A percentile compares a stretch with the other conserved stretches of the same genome.
Conservation (phyloP, 1,140 invertebrate genomes). For the Dendroctonus valens region DNA sequence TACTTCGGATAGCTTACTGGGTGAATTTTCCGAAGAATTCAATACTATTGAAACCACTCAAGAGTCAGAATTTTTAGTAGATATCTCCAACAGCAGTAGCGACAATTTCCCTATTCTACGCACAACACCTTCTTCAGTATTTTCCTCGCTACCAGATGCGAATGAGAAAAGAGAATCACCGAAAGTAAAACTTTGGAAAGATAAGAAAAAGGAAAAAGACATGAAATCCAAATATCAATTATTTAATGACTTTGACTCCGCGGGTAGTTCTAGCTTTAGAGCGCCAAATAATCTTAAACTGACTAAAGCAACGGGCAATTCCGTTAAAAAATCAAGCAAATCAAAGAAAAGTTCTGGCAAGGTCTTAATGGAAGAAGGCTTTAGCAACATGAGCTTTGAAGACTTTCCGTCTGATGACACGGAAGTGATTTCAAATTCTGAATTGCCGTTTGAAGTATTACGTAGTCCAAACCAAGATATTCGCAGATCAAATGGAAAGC, state of each 20-base stretch:
- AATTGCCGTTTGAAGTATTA: slow-evolving; percentile 66
- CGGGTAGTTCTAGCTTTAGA: slow-evolving; percentile 33
- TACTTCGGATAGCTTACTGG: no score
- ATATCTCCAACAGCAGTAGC: slow-evolving; percentile 19
- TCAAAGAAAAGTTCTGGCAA: slow-evolving; percentile 44
- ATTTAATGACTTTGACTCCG: slow-evolving; percentile 48
- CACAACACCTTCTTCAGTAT: neutral
- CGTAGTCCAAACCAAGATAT: slow-evolving; percentile 58
- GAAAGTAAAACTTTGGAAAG: slow-evolving; percentile 50
- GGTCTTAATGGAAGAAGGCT: slow-evolving; percentile 56
- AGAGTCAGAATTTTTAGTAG: slow-evolving; percentile 5
- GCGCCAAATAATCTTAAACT: slow-evolving; percentile 33
- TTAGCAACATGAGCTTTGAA: slow-evolving; percentile 79
- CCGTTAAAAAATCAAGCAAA: slow-evolving; percentile 38
- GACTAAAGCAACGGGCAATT: slow-evolving; percentile 34
- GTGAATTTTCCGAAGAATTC: no score
- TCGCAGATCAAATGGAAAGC: slow-evolving; percentile 63
- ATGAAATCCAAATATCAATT: slow-evolving; percentile 58
- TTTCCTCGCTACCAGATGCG: neutral
- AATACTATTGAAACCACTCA: no score
- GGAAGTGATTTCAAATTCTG: slow-evolving; percentile 44
- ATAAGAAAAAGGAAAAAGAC: slow-evolving; percentile 50
- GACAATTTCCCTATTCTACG: slow-evolving; percentile 9
- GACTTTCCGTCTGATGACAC: slow-evolving; percentile 70
- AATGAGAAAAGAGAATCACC: slow-evolving; percentile 4